Base-by-base conservation (phyloP, 23 tunicate genomes). In the Corella eumyota region DNA sequence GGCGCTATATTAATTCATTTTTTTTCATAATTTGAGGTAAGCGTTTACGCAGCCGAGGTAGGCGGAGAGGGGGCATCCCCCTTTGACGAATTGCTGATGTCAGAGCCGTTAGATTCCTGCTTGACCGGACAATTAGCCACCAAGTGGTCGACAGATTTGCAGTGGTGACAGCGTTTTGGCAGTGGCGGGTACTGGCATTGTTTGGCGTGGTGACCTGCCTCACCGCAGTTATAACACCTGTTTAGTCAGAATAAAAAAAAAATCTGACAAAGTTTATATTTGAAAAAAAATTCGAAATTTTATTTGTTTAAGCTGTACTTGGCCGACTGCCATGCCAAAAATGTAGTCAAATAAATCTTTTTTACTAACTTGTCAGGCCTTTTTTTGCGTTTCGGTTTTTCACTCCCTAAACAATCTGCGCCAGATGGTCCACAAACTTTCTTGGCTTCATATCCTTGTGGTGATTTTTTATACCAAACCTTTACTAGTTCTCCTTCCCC, bases 91-190 rank as follows among this genome's bases (percentile, higher is more conserved):
- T n/a, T n/a, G n/a, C n/a, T n/a, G n/a, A n/a, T n/a, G n/a, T n/a
- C n/a, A n/a, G n/a, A n/a, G n/a, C n/a, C n/a, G n/a, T n/a, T n/a
- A n/a, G n/a, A n/a, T n/a, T 65, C 68, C 9, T 30, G 63, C 47
- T 77, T 78, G 0, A 33, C 9, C 2, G 80, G 74, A 36, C 91
- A 81, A 25, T 66, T 40, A 7, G 74, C 80, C 17, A 81, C 74
- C 26, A 81, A 58, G 49, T 81, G 91, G 23, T 65, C 74, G 36
- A 66, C 35, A 1, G 91, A 72, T 61, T 81, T 73, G 44, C 91
- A 81, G 24, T 67, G 74, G 60, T 81, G 80, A 50, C 91, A 81
- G 34, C 91, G 74, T 67, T 81, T 81, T 54, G 91, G 80, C 47
- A 81, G n/a, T 17, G 91, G 74, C 13, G 74, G 80, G 7, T 24